These are phyloP conservation scores for Lobophora halterata DNA, from an alignment of 2,888 invertebrate species.

Conservation along the genomic window DNA sequence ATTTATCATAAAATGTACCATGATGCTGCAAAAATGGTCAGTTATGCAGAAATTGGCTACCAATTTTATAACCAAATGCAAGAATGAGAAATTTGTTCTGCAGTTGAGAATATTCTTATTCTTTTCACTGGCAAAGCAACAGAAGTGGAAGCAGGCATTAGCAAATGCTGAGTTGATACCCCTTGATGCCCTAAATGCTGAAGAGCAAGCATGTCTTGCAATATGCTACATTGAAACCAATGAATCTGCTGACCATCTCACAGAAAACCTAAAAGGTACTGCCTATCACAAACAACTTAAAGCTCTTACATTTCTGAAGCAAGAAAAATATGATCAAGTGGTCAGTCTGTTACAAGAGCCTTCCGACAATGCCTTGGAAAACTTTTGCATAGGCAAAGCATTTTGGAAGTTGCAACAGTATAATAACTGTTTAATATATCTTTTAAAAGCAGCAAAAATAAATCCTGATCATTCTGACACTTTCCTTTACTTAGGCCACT, in stretches of 20 bases:
- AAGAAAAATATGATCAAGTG: slow-evolving; percentile 77
- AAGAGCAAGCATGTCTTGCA: slow-evolving; percentile 55
- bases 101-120: slow-evolving; percentile 56
- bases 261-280: slow-evolving; percentile 50
- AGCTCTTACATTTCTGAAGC: slow-evolving; percentile 72
- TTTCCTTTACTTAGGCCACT: slow-evolving; percentile 88
- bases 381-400: slow-evolving; percentile 81
- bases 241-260: slow-evolving; percentile 47
- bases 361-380: slow-evolving; percentile 69
- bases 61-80: slow-evolving; percentile 64
- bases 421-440: slow-evolving; percentile 82
- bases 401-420: slow-evolving; percentile 81
- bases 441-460: slow-evolving; percentile 85
- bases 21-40: slow-evolving; percentile 66
- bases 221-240: slow-evolving; percentile 62
- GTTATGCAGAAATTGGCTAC: slow-evolving; percentile 62
- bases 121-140: slow-evolving; percentile 56
- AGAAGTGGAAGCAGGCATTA: slow-evolving; percentile 78
- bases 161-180: slow-evolving; percentile 53
- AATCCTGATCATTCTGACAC: slow-evolving; percentile 88
- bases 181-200: slow-evolving; percentile 38
- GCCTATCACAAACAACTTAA: slow-evolving; percentile 63
- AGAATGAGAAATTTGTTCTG: slow-evolving; percentile 45
- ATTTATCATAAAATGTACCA: slow-evolving; percentile 63
- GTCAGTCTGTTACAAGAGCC: slow-evolving; percentile 71